Percentiles rank a stretch among this genome's conserved stretches.
phyloP scores from a whole-genome alignment of 2,888 invertebrate genomes.

The Apantesis nais region DNA sequence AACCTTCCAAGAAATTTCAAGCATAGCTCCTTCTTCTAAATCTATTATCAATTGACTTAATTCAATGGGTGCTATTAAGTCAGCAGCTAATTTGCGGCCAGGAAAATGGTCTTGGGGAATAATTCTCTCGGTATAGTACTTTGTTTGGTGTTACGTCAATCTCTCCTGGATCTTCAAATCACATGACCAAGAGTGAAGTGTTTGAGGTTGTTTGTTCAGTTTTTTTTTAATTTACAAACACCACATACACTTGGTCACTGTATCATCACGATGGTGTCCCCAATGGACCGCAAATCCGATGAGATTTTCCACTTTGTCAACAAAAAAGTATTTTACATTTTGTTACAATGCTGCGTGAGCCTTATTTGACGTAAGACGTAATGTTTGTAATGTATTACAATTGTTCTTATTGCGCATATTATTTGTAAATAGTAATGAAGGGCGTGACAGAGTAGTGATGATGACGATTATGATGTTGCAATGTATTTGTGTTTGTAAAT shows the following conservation, averaged over 20 bases:
- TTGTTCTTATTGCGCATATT: background rate
- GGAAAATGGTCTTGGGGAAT: background rate
- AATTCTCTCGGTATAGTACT: background rate
- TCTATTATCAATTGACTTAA: background rate
- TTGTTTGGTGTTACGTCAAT: background rate
- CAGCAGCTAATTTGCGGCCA: background rate
- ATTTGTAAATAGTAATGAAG: background rate
- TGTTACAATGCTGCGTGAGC: background rate
- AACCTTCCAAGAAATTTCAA: background rate
- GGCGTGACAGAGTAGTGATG: background rate
- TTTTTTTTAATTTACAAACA: too few relatives aligned
- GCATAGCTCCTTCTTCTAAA: background rate
- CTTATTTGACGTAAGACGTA: background rate
- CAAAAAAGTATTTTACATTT: background rate
- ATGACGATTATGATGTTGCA: slow-evolving; percentile 1
- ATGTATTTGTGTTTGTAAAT: slow-evolving; percentile 5
- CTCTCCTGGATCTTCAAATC: background rate
- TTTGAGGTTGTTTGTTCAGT: too few relatives aligned
- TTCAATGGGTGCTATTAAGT: background rate
- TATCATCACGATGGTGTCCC: background rate
- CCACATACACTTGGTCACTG: background rate
- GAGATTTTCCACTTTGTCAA: background rate
- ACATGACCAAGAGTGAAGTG: too few relatives aligned
- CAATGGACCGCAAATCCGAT: too few relatives aligned
- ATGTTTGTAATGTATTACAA: background rate